Conservation (phyloP, 2,888 invertebrate species). For the Himalopsyche kuldschensis region DNA sequence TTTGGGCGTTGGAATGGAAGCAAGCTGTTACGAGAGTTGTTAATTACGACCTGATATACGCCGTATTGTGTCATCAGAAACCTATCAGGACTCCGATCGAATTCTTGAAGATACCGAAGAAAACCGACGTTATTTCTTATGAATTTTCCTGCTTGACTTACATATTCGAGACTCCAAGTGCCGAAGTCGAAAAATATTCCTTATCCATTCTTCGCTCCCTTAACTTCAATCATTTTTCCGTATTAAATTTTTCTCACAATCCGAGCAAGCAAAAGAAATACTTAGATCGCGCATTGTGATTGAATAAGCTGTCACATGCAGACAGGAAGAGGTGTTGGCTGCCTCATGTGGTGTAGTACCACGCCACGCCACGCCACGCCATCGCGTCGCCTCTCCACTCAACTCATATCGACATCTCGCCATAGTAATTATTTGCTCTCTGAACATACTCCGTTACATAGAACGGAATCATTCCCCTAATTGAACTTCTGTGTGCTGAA, state of each 20-base stretch:
- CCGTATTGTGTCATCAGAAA: too few relatives aligned
- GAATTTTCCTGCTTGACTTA: too few relatives aligned
- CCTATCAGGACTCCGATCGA: too few relatives aligned
- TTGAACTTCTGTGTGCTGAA: neutral
- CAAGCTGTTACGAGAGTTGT: too few relatives aligned
- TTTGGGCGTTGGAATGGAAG: too few relatives aligned
- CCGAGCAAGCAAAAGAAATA: neutral
- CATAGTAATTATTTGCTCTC: neutral
- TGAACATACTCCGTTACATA: neutral
- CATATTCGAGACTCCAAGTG: too few relatives aligned
- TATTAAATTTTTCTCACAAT: neutral
- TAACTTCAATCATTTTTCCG: neutral
- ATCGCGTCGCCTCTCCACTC: neutral
- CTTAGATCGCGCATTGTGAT: neutral
- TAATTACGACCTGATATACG: too few relatives aligned
- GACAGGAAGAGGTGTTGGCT: neutral
- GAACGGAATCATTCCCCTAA: neutral
- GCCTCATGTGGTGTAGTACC: neutral
- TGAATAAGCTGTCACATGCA: neutral
- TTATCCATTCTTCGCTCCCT: neutral
- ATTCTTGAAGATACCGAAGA: too few relatives aligned
- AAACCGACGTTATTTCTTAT: too few relatives aligned
- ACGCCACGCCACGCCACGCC: neutral
- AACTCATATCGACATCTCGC: neutral
- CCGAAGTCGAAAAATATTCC: too few relatives aligned